Evolutionary conservation across 2,797 vertebrate genomes (phyloP), one percentile per base, ranked within the genome.

Genomic region (Diplodus sargus): DNA sequence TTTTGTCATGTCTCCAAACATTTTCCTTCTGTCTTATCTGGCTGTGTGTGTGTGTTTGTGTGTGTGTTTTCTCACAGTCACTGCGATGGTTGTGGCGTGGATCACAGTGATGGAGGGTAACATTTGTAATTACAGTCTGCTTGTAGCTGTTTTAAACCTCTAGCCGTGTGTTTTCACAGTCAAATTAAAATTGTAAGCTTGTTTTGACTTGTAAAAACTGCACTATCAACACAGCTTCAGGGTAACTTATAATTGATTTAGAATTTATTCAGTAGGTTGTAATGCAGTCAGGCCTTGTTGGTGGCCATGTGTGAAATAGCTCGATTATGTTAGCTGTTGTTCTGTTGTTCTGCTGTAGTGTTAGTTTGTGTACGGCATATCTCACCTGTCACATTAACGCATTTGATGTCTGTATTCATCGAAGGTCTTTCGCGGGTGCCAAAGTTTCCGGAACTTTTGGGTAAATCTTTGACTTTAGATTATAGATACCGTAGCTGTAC

Each of bases 71-170:
- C 84, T 87, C 83, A 85, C 92, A 95, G 94, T 94, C 68, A 94
- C 93, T 20, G 90, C 89, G 2, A 95, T 95, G 93, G 91, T 95
- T 70, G 90, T 95, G 86, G 93, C 94, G 3, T 95, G 94, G 94
- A 95, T 95, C 87, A 94, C 94, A 70, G 94, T 94, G 84, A 94
- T 95, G 92, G 94, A 96, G 93, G 94, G 94, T 96, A 95, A 95
- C 70, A 2, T 75, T 48, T 86, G 59, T 79, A 78, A 86, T 87
- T 84, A 72, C 71, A 70, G 49, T 69, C 75, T 70, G 70, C 74
- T 76, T 49, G 52, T 90, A 89, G 88, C 78, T 52, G 51, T 64
- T 75, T 83, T 30, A 72, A 83, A 85, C 80, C 72, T 78, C 74
- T 87, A 85, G 86, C 79, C 70, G 47, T 3, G 34, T 58, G 43